Percentiles rank a stretch among this genome's conserved stretches.
Evolutionary conservation across 2,888 invertebrate genomes (phyloP).

Genomic region (Malthinus seriepunctatus): DNA sequence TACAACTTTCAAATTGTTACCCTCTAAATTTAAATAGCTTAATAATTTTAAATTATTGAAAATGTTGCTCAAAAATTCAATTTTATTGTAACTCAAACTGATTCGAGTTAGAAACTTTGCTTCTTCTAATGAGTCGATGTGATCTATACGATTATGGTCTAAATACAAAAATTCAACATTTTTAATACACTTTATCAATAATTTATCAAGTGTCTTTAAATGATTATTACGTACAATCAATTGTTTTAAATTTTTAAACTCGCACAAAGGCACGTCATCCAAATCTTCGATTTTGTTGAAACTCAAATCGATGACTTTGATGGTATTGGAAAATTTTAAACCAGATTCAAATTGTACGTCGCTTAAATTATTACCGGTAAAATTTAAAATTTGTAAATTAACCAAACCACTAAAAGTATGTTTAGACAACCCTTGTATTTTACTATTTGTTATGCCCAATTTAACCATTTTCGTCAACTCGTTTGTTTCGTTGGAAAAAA

Average conservation of each 20-base stretch:
- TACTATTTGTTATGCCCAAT: conserved; percentile 10
- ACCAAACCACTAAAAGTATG: background rate
- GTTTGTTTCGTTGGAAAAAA: background rate
- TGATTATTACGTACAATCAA: conserved; percentile 2
- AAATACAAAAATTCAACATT: conserved; percentile 20
- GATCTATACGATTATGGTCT: conserved; percentile 18
- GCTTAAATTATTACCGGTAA: conserved; percentile 68
- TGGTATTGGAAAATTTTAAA: conserved; percentile 53
- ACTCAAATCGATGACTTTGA: conserved; percentile 69
- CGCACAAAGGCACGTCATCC: conserved; percentile 9
- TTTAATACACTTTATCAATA: conserved; percentile 11
- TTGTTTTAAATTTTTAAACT: background rate
- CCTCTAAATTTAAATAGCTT: conserved; percentile 25
- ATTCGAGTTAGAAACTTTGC: conserved; percentile 4
- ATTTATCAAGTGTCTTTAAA: background rate
- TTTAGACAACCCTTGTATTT: conserved; percentile 10
- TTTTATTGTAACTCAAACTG: conserved; percentile 26
- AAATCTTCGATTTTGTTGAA: conserved; percentile 66
- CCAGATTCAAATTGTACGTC: conserved; percentile 63
- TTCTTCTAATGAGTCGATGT: background rate
- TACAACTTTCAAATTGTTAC: conserved; percentile 17
- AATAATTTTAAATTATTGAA: conserved; percentile 13
- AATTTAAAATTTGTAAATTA: conserved; percentile 55
- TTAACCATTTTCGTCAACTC: conserved; percentile 6
- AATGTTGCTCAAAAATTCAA: conserved; percentile 20